Conservation (phyloP, 2,888 invertebrate species). For the Pogonocherus hispidulus region DNA sequence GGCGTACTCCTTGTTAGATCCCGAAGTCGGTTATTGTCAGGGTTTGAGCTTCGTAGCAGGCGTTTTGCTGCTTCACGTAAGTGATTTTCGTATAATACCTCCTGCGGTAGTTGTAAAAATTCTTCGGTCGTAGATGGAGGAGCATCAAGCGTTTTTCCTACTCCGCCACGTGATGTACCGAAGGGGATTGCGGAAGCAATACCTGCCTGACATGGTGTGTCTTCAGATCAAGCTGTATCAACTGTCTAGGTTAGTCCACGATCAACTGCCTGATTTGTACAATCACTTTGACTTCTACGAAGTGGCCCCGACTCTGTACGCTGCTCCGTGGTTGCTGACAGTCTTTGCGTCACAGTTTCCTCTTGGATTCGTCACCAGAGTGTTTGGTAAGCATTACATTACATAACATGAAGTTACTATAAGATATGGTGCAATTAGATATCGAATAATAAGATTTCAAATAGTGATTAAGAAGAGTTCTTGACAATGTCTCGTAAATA, state of each 20-base stretch:
- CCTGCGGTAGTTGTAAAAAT: background rate
- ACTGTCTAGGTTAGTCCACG: slow-evolving; percentile 90
- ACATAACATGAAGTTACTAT: too few relatives aligned
- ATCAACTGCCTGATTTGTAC: slow-evolving; percentile 88
- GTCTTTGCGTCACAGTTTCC: slow-evolving; percentile 97
- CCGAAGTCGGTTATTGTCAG: slow-evolving; percentile 96
- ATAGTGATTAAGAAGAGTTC: too few relatives aligned
- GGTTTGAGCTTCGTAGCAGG: slow-evolving; percentile 97
- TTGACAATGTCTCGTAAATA: too few relatives aligned
- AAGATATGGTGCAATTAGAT: too few relatives aligned
- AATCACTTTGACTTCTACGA: slow-evolving; percentile 89
- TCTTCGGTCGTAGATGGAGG: slow-evolving; percentile 82
- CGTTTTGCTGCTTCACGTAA: slow-evolving; percentile 91
- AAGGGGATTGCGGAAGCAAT: slow-evolving; percentile 88
- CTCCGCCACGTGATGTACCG: slow-evolving; percentile 93
- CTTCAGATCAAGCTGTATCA: slow-evolving; percentile 93
- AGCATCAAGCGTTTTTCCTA: slow-evolving; percentile 89
- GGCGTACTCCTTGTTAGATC: slow-evolving; percentile 94
- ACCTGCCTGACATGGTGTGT: slow-evolving; percentile 94
- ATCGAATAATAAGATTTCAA: too few relatives aligned
- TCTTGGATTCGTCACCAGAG: slow-evolving; percentile 93
- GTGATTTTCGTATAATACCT: slow-evolving; percentile 62
- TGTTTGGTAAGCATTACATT: slow-evolving; percentile 83
- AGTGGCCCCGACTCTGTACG: slow-evolving; percentile 94
- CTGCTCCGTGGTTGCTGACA: slow-evolving; percentile 97